Base-by-base conservation (phyloP, 2,888 invertebrate species). In the Melinopterus prodromus region DNA sequence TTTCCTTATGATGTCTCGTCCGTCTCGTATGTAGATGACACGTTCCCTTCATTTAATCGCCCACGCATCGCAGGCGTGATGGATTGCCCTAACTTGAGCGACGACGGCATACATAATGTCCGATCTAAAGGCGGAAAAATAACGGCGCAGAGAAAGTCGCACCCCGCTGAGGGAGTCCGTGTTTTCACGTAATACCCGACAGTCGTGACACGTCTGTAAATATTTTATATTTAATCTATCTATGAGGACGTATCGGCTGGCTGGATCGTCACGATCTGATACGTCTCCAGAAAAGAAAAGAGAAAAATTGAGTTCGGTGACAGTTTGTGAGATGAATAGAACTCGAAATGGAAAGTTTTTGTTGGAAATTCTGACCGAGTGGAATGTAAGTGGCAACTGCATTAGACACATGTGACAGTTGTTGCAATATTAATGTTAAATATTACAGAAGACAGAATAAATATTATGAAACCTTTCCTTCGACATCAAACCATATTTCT, bases 221-320 rank as follows among this genome's bases (percentile, higher is more conserved):
- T 53, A 53, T 53, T 53, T 53, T 53, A 53, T 53, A 53, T 53
- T 53, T 53, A 53, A 53, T 53, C 53, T 53, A 53, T 53, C 53
- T 53, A 53, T 12, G 53, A 53, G 53, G 9, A 7, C 12, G 53
- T 53, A 53, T 53, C 5, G 53, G 53, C 53, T 53, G 53, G 53
- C 2, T 9, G 9, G 53, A 53, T 12, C 12, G 7, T 53, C 53
- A 53, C 53, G 53, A 53, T 53, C 53, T 12, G 53, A 53, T 53
- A 53, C 53, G 12, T 53, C 5, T 9, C 53, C 9, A 53, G 53
- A 53, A 53, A 7, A 53, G 53, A 53, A 53, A 53, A 53, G 5
- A 26, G 1, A 26, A 26, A 26, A 26, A 26, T 26, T 26, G 26
- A 26, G 26, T 26, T 26, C 1, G 26, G 26, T 26, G 26, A 26